phyloP scores from a whole-genome alignment of 2,888 invertebrate species.

The Oxytorus armatus region DNA sequence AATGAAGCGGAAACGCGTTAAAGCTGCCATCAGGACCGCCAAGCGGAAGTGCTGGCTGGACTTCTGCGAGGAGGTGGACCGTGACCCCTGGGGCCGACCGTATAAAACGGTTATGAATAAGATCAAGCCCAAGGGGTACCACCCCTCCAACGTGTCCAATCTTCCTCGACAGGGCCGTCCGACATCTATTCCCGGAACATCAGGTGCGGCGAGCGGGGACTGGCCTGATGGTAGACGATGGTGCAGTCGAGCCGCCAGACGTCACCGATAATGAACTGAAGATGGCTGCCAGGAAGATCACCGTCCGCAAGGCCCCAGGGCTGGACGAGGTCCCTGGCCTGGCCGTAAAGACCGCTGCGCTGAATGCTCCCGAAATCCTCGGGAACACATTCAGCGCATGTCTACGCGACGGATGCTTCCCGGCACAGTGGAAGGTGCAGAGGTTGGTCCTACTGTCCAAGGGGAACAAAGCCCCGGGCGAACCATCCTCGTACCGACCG shows the following conservation, averaged over 20 bases:
- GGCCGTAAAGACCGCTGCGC: too few species aligned
- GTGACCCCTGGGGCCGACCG: background rate
- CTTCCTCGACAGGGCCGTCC: conserved; percentile 32
- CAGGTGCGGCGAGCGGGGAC: background rate
- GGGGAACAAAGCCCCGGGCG: too few species aligned
- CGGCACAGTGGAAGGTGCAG: too few species aligned
- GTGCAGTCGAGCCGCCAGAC: conserved; percentile 9
- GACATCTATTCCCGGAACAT: conserved; percentile 28
- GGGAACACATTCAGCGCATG: too few species aligned
- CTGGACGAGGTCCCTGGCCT: too few species aligned
- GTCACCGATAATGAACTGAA: too few species aligned
- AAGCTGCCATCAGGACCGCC: background rate
- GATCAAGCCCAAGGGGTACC: conserved; percentile 16
- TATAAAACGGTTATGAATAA: conserved; percentile 16
- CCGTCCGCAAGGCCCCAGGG: too few species aligned
- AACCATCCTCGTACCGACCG: too few species aligned
- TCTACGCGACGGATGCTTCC: too few species aligned
- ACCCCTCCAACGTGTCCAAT: conserved; percentile 20
- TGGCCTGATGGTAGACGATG: conserved; percentile 4
- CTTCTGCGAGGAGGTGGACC: background rate
- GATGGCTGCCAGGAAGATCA: too few species aligned
- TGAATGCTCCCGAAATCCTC: too few species aligned
- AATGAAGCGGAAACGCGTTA: background rate
- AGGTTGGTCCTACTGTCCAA: too few species aligned
- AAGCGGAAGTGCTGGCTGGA: conserved; percentile 1